These are phyloP conservation scores for Sebastiscus tertius DNA, from an alignment of 2,797 vertebrate genomes.

Conservation along the genomic window DNA sequence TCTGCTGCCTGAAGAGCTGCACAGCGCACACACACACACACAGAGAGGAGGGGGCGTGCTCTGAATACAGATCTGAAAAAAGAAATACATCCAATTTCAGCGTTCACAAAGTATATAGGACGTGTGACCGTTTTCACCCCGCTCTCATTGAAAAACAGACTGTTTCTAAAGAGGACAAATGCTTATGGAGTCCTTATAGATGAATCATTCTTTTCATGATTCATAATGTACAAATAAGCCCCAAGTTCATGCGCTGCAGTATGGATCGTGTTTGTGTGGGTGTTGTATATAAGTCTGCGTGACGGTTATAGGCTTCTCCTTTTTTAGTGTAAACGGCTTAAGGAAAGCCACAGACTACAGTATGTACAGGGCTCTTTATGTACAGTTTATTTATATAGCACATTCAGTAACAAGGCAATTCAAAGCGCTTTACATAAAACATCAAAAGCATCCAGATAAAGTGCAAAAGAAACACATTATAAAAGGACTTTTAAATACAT, in stretches of 20 bases:
- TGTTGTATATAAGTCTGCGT: constrained; percentile 18
- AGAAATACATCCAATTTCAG: constrained; percentile 30
- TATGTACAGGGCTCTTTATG: neutral
- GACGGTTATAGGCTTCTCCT: neutral
- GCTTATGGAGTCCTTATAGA: constrained; percentile 30
- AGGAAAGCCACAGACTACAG: neutral
- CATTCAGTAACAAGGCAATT: too few relatives aligned
- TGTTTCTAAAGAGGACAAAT: constrained; percentile 26
- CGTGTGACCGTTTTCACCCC: constrained; percentile 14
- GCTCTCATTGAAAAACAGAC: neutral
- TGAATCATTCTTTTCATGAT: constrained; percentile 59
- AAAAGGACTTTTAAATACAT: too few relatives aligned
- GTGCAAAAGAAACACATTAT: too few relatives aligned
- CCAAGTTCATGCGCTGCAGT: constrained; percentile 22
- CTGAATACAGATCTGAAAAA: constrained; percentile 39
- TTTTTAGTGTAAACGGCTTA: neutral
- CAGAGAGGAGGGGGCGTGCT: constrained; percentile 28
- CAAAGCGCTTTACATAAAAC: too few relatives aligned
- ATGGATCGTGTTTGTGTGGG: constrained; percentile 48
- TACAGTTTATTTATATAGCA: neutral
- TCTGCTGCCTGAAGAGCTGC: constrained; percentile 56
- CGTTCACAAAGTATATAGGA: constrained; percentile 11
- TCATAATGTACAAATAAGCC: constrained; percentile 45
- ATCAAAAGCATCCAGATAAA: too few relatives aligned
- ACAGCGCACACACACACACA: neutral